These are phyloP conservation scores for Mythimna vitellina DNA, from an alignment of 2,888 invertebrate genomes.

Conservation along the genomic window DNA sequence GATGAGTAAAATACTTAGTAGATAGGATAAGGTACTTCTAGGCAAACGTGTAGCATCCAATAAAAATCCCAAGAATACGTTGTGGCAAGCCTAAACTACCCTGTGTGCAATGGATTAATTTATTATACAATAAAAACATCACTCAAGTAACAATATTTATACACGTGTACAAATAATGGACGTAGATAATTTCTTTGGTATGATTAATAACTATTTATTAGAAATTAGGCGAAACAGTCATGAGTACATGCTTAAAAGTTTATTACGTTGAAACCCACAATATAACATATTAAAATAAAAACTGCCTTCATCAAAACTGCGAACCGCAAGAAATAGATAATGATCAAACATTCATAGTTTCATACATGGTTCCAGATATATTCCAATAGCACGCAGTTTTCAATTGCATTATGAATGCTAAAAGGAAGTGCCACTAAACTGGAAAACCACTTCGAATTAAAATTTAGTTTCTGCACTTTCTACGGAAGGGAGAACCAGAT, in stretches of 20 bases:
- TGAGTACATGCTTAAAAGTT: not conserved
- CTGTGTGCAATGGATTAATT: not conserved
- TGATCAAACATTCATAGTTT: slow-evolving; percentile 14
- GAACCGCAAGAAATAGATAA: slow-evolving; percentile 17
- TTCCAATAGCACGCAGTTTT: slow-evolving; percentile 21
- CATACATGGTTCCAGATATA: too few species aligned
- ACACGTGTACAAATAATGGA: slow-evolving; percentile 33
- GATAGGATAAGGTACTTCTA: not conserved
- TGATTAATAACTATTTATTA: slow-evolving; percentile 11
- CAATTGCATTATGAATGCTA: slow-evolving; percentile 16
- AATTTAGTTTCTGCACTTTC: slow-evolving; percentile 25
- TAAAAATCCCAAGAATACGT: not conserved
- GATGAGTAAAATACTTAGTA: not conserved
- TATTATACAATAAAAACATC: slow-evolving; percentile 4
- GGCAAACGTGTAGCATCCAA: too few species aligned
- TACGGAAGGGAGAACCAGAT: slow-evolving; percentile 7
- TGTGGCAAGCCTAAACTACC: not conserved
- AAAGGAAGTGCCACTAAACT: slow-evolving; percentile 17
- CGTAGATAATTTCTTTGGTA: slow-evolving; percentile 3
- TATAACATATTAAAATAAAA: slow-evolving; percentile 8
- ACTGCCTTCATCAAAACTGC: not conserved
- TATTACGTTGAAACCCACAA: not conserved
- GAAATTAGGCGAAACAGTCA: not conserved
- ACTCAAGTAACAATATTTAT: slow-evolving; percentile 26
- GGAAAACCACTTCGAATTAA: not conserved